Conservation (phyloP, 2,113 vertebrate genomes). For the Pluvialis apricaria region DNA sequence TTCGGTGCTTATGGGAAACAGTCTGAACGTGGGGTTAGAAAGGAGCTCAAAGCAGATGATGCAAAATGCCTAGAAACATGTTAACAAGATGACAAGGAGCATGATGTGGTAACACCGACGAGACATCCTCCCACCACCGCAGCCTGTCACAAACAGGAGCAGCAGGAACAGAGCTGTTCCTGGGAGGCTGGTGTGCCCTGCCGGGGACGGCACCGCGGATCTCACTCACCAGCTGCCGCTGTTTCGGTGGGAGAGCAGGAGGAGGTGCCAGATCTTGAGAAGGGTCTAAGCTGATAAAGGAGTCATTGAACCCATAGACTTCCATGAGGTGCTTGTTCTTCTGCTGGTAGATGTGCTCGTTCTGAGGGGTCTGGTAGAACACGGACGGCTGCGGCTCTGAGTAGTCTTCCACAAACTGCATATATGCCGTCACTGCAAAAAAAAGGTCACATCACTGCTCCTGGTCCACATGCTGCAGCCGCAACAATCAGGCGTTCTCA, state of each 20-base stretch:
- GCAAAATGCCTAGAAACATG: background rate
- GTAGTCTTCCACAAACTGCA: constrained; percentile 99
- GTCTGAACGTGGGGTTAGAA: background rate
- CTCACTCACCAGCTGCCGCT: constrained; percentile 93
- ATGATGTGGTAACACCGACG: fast-evolving
- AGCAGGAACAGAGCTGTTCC: background rate
- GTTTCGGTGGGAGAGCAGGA: constrained; percentile 93
- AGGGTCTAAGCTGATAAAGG: constrained; percentile 80
- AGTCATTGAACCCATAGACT: constrained; percentile 91
- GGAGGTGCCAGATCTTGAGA: constrained; percentile 84
- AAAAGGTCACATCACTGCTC: background rate
- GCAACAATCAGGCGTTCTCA: background rate
- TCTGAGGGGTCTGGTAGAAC: constrained; percentile 97
- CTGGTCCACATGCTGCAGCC: background rate
- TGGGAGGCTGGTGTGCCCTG: background rate
- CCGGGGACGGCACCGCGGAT: background rate
- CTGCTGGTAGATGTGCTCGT: constrained; percentile 95
- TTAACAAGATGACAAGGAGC: background rate
- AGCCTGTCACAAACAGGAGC: background rate
- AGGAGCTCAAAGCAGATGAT: background rate
- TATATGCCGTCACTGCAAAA: constrained; percentile 90
- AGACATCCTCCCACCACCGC: background rate
- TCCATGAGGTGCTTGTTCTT: constrained; percentile 94
- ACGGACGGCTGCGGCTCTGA: constrained; percentile 94
- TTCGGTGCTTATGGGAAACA: background rate